Percentiles rank a stretch among this genome's conserved stretches.
Evolutionary conservation across 2,888 invertebrate species (phyloP).

Genomic region (Osmoderma eremita): DNA sequence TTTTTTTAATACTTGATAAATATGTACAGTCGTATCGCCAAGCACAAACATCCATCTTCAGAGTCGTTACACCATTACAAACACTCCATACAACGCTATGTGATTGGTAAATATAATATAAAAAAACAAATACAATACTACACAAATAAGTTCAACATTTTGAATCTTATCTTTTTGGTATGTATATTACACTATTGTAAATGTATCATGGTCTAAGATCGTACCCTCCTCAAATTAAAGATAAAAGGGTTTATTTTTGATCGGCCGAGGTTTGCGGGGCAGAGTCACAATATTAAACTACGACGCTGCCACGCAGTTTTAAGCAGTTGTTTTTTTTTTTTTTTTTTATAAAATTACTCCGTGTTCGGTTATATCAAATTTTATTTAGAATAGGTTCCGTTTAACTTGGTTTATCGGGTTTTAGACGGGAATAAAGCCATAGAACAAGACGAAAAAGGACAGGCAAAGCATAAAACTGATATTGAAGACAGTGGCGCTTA

Average conservation of each 20-base stretch:
- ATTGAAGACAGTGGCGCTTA: slow-evolving; percentile 51
- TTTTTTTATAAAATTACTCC: slow-evolving; percentile 48
- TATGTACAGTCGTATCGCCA: slow-evolving; percentile 58
- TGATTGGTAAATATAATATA: slow-evolving; percentile 45
- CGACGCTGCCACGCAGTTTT: slow-evolving; percentile 54
- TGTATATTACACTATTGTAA: slow-evolving; percentile 47
- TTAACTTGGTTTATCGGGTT: slow-evolving; percentile 57
- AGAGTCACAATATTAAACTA: slow-evolving; percentile 50
- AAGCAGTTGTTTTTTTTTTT: slow-evolving; percentile 35
- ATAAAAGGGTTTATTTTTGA: slow-evolving; percentile 54
- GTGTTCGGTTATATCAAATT: slow-evolving; percentile 48
- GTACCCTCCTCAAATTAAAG: slow-evolving; percentile 63
- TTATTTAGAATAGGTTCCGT: slow-evolving; percentile 51
- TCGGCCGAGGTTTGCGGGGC: slow-evolving; percentile 60
- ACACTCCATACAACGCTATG: slow-evolving; percentile 52
- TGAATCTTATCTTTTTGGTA: slow-evolving; percentile 38
- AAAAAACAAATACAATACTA: slow-evolving; percentile 49
- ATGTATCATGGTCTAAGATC: slow-evolving; percentile 58
- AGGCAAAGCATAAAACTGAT: slow-evolving; percentile 59
- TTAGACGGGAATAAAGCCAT: slow-evolving; percentile 62
- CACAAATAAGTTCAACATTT: slow-evolving; percentile 57
- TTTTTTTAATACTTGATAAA: slow-evolving; percentile 47
- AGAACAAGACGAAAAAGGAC: slow-evolving; percentile 60
- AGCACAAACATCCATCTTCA: slow-evolving; percentile 58
- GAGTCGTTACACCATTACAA: slow-evolving; percentile 54